Evolutionary conservation across 2,113 vertebrate species (phyloP), one percentile per base, ranked within the genome.

Genomic region (Ranitomeya variabilis): DNA sequence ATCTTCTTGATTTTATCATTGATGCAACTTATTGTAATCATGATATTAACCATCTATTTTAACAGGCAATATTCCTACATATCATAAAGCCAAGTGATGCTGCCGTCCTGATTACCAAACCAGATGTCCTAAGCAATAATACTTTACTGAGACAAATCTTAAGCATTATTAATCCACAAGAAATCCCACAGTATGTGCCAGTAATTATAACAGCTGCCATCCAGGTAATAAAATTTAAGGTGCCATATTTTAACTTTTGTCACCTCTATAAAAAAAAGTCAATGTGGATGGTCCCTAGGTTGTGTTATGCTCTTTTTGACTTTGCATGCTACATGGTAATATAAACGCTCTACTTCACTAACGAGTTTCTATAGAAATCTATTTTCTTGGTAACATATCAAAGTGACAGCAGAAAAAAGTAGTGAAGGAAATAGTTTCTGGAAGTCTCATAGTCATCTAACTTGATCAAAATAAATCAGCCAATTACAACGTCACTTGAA

Each of bases 81-180:
- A 31, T 55, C 19, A 67, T 90, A 71, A 90, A 45, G 16, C 71
- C 80, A 57, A 59, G n/a, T 8, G 85, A 87, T 23, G 79, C 79
- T 18, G 85, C 80, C 19, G n/a, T 21, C 15, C 73, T 90, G 21
- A 67, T 87, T 13, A 78, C 69, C 57, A 87, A 67, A 67, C 31
- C n/a, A 19, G 89, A 87, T 21, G 80, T 77, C 21, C 21, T 79
- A 74, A 83, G 16, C 13, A 90, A 90, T 57, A 59, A 3, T 21
- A 83, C 60, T 7, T 76, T 87, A 9, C 79, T 83, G 13, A 37
- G 0, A 55, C 52, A 69, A 8, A 37, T 86, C 15, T 52, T 77
- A 14, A 69, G 23, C 2, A 2, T 64, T 67, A 7, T 87, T 19
- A 19, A 74, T 23, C 79, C 60, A 19, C 12, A 23, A 23, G 59